Evolutionary conservation across 2,797 vertebrate genomes (phyloP).

Genomic region (Cossypha dichroa): DNA sequence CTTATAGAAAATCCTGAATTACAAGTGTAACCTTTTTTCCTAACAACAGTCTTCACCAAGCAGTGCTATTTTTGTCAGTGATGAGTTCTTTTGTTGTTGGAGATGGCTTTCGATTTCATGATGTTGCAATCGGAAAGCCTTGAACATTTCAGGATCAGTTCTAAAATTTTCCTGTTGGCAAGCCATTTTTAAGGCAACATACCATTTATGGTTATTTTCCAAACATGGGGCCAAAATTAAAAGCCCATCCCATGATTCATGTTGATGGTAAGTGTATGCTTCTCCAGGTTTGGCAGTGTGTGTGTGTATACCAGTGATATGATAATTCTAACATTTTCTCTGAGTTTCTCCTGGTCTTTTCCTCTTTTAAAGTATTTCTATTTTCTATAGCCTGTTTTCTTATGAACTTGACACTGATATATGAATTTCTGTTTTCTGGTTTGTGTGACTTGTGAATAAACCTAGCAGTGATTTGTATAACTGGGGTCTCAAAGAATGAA

Average conservation of each 20-base stretch:
- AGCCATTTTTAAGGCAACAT: constrained; percentile 15
- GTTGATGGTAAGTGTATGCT: not conserved
- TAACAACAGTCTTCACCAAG: not conserved
- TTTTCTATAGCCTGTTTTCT: not conserved
- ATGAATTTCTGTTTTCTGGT: not conserved
- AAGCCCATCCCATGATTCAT: constrained; percentile 7
- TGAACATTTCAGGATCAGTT: not conserved
- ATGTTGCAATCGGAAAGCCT: constrained; percentile 3
- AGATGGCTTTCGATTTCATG: constrained; percentile 23
- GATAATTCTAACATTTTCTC: not conserved
- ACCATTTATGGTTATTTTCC: constrained; percentile 22
- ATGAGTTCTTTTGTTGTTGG: constrained; percentile 11
- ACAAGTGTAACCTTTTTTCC: not conserved
- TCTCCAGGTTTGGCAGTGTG: not conserved
- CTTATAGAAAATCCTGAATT: not conserved
- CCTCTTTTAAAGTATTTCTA: not conserved
- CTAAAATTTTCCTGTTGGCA: constrained; percentile 41
- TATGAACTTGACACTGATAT: not conserved
- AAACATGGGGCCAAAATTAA: not conserved
- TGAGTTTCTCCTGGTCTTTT: not conserved
- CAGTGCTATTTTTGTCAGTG: not conserved
- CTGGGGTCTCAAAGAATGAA: not conserved
- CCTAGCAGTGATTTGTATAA: not conserved
- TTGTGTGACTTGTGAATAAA: not conserved
- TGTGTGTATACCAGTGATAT: not conserved